Conservation (phyloP, 1,140 invertebrate species). For the Philotrypesis tridentata region DNA sequence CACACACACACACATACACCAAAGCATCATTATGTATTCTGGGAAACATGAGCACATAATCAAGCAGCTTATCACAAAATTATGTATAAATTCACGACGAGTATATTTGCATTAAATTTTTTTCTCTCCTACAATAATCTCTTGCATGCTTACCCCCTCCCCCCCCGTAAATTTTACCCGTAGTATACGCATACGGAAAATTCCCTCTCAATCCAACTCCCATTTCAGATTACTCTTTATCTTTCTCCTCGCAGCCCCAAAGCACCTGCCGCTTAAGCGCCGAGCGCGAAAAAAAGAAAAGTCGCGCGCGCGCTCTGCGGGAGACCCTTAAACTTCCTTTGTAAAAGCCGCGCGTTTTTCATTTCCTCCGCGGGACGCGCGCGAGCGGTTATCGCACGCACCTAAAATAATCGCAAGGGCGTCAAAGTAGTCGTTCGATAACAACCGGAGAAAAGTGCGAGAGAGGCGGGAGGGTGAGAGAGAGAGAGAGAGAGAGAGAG, state of each 20-base stretch:
- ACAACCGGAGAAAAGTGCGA: slow-evolving; percentile 30
- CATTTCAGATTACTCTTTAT: slow-evolving; percentile 3
- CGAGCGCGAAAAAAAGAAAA: slow-evolving; percentile 20
- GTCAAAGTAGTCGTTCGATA: slow-evolving; percentile 42
- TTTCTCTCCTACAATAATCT: too few species aligned
- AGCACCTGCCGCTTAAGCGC: neutral
- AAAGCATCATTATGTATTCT: too few species aligned
- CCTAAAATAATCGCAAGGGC: slow-evolving; percentile 44
- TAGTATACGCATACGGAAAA: neutral
- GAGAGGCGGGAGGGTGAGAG: neutral
- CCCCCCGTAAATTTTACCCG: too few species aligned
- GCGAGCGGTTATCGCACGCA: slow-evolving; percentile 44
- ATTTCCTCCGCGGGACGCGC: slow-evolving; percentile 18
- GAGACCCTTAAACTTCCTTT: slow-evolving; percentile 36
- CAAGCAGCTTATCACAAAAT: too few species aligned
- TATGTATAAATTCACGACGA: too few species aligned
- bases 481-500: too few species aligned
- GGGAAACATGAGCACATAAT: too few species aligned
- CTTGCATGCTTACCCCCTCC: too few species aligned
- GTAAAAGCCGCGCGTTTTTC: slow-evolving; percentile 34
- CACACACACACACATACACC: too few species aligned
- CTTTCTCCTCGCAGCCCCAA: neutral
- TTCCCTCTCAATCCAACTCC: neutral
- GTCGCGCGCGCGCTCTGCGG: neutral
- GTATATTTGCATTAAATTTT: too few species aligned